These are phyloP conservation scores for Chymomyza fuscimana DNA, from an alignment of 2,888 invertebrate species.

Conservation along the genomic window DNA sequence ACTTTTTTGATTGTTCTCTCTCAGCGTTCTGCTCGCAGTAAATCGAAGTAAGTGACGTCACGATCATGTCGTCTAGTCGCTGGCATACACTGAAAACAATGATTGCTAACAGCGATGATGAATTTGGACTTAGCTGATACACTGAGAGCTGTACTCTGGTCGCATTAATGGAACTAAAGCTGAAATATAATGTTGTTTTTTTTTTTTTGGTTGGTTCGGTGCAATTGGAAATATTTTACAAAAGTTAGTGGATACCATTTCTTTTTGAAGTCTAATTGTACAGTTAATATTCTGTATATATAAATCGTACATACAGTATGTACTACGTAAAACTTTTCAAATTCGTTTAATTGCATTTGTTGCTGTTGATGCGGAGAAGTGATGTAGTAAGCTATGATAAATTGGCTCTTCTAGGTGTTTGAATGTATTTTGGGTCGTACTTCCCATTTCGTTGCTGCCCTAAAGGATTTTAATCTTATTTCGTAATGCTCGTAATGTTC, in stretches of 20 bases:
- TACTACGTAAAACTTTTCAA: constrained; percentile 35
- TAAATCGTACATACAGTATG: neutral
- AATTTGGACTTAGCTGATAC: neutral
- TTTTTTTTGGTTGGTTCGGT: neutral
- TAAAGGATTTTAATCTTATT: constrained; percentile 32
- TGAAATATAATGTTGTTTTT: neutral
- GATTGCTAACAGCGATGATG: too few species aligned
- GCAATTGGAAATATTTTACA: constrained; percentile 59
- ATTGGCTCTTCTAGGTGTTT: neutral
- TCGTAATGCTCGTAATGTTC: constrained; percentile 17
- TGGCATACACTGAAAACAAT: too few species aligned
- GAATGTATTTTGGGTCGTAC: neutral
- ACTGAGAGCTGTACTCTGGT: neutral
- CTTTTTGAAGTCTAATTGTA: neutral
- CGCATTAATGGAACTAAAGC: neutral
- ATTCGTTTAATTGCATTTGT: constrained; percentile 43
- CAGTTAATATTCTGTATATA: constrained; percentile 6
- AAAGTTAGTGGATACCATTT: constrained; percentile 38
- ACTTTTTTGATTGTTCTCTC: too few species aligned
- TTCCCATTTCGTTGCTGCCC: neutral
- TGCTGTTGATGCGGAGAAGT: constrained; percentile 11
- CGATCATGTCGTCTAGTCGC: too few species aligned
- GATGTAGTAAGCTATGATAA: neutral
- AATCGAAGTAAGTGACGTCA: too few species aligned
- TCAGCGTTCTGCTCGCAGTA: too few species aligned